Conservation (phyloP, 1,140 invertebrate species). For the Ostrea denselamellosa region DNA sequence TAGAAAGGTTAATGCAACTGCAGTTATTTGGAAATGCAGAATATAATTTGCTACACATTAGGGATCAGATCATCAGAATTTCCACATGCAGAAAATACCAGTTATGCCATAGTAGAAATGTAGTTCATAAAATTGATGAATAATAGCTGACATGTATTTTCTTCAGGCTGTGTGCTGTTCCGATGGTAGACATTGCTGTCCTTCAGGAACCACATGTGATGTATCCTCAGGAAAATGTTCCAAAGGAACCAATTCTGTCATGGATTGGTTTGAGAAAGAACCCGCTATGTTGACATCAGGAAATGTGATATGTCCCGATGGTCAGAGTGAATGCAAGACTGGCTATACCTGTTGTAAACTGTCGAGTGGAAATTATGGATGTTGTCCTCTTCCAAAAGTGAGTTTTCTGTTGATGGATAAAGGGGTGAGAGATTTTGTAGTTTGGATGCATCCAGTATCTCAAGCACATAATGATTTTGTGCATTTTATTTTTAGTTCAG, state of each 20-base stretch:
- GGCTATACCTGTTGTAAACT: slow-evolving; percentile 78
- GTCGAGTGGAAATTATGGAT: slow-evolving; percentile 73
- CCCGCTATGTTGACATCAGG: neutral
- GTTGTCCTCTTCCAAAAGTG: slow-evolving; percentile 65
- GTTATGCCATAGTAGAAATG: too few relatives aligned
- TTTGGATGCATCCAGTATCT: too few relatives aligned
- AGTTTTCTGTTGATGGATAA: neutral
- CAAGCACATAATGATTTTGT: too few relatives aligned
- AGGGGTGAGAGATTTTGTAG: slow-evolving; percentile 70
- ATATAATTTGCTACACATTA: too few relatives aligned
- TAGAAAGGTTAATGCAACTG: too few relatives aligned
- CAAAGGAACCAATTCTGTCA: slow-evolving; percentile 43
- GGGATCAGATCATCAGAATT: too few relatives aligned
- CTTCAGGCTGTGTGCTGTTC: slow-evolving; percentile 74
- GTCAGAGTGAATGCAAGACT: slow-evolving; percentile 73
- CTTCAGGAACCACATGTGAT: slow-evolving; percentile 67
- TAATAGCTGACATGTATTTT: slow-evolving; percentile 58
- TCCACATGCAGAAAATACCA: too few relatives aligned
- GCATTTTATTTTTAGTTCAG: too few relatives aligned
- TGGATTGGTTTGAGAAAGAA: slow-evolving; percentile 56
- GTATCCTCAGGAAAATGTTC: slow-evolving; percentile 60
- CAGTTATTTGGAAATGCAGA: too few relatives aligned
- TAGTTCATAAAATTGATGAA: too few relatives aligned
- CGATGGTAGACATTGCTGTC: slow-evolving; percentile 74
- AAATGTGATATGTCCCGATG: slow-evolving; percentile 64